phyloP scores from a whole-genome alignment of 2,888 invertebrate genomes.

The Scaptomyza tumidula region DNA sequence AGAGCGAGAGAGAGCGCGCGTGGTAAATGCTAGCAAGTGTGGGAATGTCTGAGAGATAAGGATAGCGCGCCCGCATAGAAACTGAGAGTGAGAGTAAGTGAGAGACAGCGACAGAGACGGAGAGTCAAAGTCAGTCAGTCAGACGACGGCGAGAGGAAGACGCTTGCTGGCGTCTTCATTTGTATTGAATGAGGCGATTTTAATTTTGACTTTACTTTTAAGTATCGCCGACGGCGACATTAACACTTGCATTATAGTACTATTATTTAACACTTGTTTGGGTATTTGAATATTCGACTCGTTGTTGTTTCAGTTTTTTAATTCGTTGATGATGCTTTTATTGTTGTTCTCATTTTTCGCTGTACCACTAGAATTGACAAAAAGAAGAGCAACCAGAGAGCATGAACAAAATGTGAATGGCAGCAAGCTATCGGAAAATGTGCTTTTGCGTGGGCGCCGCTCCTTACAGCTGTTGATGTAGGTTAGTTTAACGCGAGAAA shows the following conservation, averaged over 20 bases:
- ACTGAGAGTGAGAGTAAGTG: background rate
- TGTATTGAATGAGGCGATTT: slow-evolving; percentile 41
- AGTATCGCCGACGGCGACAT: slow-evolving; percentile 5
- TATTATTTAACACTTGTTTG: slow-evolving; percentile 6
- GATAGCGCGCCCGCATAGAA: slow-evolving; percentile 17
- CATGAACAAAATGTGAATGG: slow-evolving; percentile 33
- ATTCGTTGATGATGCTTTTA: slow-evolving; percentile 5
- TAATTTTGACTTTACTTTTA: slow-evolving; percentile 23
- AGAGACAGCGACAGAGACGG: too few species aligned
- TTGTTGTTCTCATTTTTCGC: slow-evolving; percentile 7
- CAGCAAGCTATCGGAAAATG: slow-evolving; percentile 23
- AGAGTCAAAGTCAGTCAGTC: slow-evolving; percentile 52
- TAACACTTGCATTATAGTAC: slow-evolving; percentile 31
- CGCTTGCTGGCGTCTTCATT: slow-evolving; percentile 73
- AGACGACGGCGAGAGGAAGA: slow-evolving; percentile 61
- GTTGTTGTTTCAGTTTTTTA: background rate
- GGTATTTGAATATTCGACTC: background rate
- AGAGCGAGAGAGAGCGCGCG: slow-evolving; percentile 28
- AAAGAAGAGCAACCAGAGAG: slow-evolving; percentile 13
- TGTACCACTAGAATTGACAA: slow-evolving; percentile 26
- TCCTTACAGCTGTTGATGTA: slow-evolving; percentile 82
- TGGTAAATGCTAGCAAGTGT: slow-evolving; percentile 21
- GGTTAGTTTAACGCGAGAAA: slow-evolving; percentile 74
- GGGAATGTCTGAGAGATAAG: slow-evolving; percentile 23
- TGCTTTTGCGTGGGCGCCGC: slow-evolving; percentile 57